Percentiles rank a stretch among this genome's conserved stretches.
Conservation (phyloP, 2,797 vertebrate genomes). For the Phrynocephalus forsythii region DNA sequence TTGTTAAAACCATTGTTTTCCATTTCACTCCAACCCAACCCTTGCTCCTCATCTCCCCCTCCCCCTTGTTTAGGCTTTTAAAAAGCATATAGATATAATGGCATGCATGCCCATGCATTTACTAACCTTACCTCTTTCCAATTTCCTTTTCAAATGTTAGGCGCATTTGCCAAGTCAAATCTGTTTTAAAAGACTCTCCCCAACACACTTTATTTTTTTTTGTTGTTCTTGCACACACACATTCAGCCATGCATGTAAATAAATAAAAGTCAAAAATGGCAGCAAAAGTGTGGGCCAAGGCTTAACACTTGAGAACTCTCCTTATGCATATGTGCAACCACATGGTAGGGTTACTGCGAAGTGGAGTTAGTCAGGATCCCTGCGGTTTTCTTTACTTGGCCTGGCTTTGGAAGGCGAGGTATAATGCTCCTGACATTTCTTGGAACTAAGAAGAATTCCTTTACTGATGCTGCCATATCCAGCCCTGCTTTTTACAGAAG, state of each 20-base stretch:
- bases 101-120: neutral
- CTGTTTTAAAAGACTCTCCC: neutral
- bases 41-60: neutral
- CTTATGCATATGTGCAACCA: slow-evolving; percentile 1
- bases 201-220: neutral
- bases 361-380: neutral
- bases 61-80: neutral
- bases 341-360: neutral
- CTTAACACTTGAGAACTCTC: slow-evolving; percentile 48
- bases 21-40: slow-evolving; percentile 1
- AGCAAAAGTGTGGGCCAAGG: neutral
- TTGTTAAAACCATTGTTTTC: neutral
- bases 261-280: neutral
- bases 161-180: neutral
- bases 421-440: neutral
- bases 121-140: neutral
- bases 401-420: neutral
- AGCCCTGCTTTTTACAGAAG: neutral
- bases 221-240: neutral
- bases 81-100: neutral
- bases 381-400: neutral
- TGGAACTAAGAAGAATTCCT: slow-evolving; percentile 11
- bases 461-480: slow-evolving; percentile 23
- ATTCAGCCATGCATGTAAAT: neutral
- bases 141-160: neutral